Base-by-base conservation (phyloP, 2,113 vertebrate genomes). In the Pedetes capensis region DNA sequence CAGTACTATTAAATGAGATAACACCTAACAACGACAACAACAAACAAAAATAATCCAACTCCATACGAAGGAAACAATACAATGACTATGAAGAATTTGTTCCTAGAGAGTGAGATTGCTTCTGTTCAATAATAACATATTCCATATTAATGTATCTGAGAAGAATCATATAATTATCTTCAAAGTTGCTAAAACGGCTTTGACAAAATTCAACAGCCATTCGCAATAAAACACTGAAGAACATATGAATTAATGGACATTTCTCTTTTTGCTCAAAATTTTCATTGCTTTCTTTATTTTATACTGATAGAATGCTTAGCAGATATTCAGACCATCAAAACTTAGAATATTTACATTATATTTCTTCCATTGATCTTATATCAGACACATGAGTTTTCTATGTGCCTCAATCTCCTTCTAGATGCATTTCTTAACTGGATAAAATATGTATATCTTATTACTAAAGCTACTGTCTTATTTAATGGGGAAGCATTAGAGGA, bases 321-420 rank as follows among this genome's bases (percentile, higher is more conserved):
- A 74, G 68, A 81, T 86, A 90, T 61, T 91, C 16, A 89, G 4
- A 84, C 13, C 0, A 37, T 57, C 5, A 57, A 13, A 86, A 53
- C 64, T 57, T n/a, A 5, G 2, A 89, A 23, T 9, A 63, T 51
- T 87, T 79, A 4, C 71, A 61, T 86, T 80, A 47, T n/a, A 95
- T 57, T 83, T 89, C 29, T 44, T 1, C 5, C 37, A 91, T 74
- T 88, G 11, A 6, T 55, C 68, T 90, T 79, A 81, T 32, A 82
- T 20, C 29, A 84, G 17, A 93, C 8, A 91, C n/a, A 93, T 22
- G 79, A n/a, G 57, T 89, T 80, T 96, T 68, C 34, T 64, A 42
- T 75, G 51, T 69, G 7, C 9, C 44, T 71, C 37, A 76, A 49
- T 10, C 17, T 2, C 14, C 25, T 69, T 39, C 3, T 29, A 85